Conservation (phyloP, 2,888 invertebrate genomes). For the Drosophila maculinotata region DNA sequence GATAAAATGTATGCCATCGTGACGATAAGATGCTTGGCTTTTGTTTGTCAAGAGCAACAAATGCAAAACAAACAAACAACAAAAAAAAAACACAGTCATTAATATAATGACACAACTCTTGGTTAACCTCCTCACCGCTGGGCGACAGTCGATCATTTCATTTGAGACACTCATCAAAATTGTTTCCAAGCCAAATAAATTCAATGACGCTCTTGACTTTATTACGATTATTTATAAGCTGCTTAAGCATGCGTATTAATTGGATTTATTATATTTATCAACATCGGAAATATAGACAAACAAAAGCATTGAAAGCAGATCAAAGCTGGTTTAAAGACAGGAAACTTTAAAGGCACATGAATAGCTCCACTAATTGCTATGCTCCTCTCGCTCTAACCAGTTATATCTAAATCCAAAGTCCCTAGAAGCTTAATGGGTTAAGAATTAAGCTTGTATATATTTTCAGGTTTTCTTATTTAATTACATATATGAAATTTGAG, state of each 20-base stretch:
- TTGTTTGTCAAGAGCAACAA: constrained; percentile 48
- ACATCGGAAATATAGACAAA: too few species aligned
- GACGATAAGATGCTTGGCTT: constrained; percentile 63
- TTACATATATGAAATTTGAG: constrained; percentile 16
- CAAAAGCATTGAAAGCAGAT: too few species aligned
- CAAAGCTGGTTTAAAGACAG: neutral
- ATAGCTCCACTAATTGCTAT: neutral
- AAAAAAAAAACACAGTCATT: constrained; percentile 43
- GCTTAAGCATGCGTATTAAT: constrained; percentile 29
- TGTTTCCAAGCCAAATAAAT: constrained; percentile 28
- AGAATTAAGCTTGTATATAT: neutral
- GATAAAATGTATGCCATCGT: constrained; percentile 70
- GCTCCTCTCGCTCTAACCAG: too few species aligned
- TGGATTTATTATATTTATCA: constrained; percentile 2
- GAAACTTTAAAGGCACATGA: neutral
- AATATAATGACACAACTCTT: constrained; percentile 60
- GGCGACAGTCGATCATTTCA: constrained; percentile 38
- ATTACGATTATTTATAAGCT: constrained; percentile 50
- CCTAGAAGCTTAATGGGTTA: constrained; percentile 4
- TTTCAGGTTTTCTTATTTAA: constrained; percentile 11
- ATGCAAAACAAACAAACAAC: constrained; percentile 36
- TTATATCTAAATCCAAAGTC: too few species aligned
- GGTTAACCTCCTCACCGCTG: constrained; percentile 38
- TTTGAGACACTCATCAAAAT: constrained; percentile 40
- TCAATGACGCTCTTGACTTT: constrained; percentile 55